A percentile compares a stretch with the other conserved stretches of the same genome.
Conservation (phyloP, 1,140 invertebrate species). For the Calycopis cecrops region DNA sequence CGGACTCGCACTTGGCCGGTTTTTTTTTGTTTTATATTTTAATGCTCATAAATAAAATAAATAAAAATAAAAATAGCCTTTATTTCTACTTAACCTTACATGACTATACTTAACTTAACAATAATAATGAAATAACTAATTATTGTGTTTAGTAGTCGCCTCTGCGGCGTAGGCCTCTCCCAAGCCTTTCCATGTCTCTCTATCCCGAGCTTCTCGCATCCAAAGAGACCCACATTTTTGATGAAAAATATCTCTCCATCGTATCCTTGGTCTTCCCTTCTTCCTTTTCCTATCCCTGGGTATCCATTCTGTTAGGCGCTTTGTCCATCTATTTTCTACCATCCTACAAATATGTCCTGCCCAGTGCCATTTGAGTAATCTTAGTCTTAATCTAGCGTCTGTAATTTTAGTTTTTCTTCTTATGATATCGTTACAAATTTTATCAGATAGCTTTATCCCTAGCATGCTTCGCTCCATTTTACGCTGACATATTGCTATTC, state of each 20-base stretch:
- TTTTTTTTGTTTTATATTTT: no score
- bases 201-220: not conserved
- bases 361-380: constrained; percentile 14
- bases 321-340: constrained; percentile 13
- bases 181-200: no score
- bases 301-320: constrained; percentile 13
- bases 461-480: constrained; percentile 25
- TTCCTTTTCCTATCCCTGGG: constrained; percentile 9
- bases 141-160: no score
- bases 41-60: no score
- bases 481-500: constrained; percentile 16
- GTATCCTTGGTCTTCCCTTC: constrained; percentile 1
- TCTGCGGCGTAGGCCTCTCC: no score
- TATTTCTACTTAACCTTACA: no score
- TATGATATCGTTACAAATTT: not conserved
- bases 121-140: no score
- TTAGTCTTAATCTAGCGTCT: constrained; percentile 6
- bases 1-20: no score
- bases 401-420: constrained; percentile 17
- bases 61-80: no score
- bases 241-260: not conserved
- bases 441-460: constrained; percentile 13
- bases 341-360: constrained; percentile 13
- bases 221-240: constrained; percentile 2
- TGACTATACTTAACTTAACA: no score